These are phyloP conservation scores for Paraplagusia blochii DNA, from an alignment of 2,113 vertebrate species.

Conservation along the genomic window DNA sequence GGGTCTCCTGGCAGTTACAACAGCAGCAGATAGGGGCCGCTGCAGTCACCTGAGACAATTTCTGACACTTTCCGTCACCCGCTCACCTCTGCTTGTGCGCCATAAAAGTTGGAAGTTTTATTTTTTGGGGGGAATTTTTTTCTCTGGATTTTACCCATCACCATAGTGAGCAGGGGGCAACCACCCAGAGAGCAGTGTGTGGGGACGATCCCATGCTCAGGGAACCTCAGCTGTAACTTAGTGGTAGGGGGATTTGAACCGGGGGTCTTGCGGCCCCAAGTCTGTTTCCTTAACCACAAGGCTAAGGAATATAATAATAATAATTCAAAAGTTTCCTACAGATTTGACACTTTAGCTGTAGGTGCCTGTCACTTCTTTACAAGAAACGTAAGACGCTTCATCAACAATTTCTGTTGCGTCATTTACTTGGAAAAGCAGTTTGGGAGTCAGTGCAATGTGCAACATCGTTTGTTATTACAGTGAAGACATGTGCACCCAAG, in stretches of 20 bases:
- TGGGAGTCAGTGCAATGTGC: too few species aligned
- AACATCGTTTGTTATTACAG: not conserved
- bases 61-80: not conserved
- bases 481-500: not conserved
- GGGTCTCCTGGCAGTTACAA: not conserved
- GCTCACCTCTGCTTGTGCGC: too few species aligned
- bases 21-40: not conserved
- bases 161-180: too few species aligned
- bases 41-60: not conserved
- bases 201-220: too few species aligned
- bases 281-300: too few species aligned
- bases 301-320: too few species aligned
- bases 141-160: too few species aligned
- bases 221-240: too few species aligned
- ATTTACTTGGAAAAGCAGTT: constrained; percentile 23
- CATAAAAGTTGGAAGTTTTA: too few species aligned
- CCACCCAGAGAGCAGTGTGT: too few species aligned
- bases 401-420: constrained; percentile 35
- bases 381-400: constrained; percentile 25
- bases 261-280: too few species aligned
- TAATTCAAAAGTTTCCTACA: constrained; percentile 4
- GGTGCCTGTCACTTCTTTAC: constrained; percentile 30
- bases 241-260: too few species aligned
- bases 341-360: constrained; percentile 20
- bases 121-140: constrained; percentile 6